Evolutionary conservation across 2,113 vertebrate species (phyloP), one percentile per base, ranked within the genome.

Genomic region (Anarrhichthys ocellatus): DNA sequence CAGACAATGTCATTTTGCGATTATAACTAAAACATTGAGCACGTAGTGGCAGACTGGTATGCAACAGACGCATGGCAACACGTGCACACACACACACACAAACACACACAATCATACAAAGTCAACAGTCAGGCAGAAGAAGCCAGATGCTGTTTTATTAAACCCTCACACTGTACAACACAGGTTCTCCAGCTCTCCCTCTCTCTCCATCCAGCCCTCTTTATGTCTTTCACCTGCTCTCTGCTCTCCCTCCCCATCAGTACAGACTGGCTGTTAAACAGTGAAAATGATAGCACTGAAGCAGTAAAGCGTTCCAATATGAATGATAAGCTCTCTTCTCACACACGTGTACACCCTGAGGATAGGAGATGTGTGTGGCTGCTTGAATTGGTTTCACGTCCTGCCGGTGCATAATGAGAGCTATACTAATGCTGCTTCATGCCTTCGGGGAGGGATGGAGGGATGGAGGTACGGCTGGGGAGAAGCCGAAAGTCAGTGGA

Each of bases 341-440:
- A 63, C 70, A 69, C 72, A 58, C 22, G 34, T 18, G 32, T 13
- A 3, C 78, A 36, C 69, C 84, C 76, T 6, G 44, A 29, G 76
- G 87, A 83, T 6, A 74, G 66, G 6, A 71, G 73, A 78, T 64
- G 72, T 89, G 84, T 59, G 70, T 56, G 32, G 14, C 72, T 2
- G 67, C 73, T 78, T 92, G 77, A 69, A 71, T 81, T 68, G 73
- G 81, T 78, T 87, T 80, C 34, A 80, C 83, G 82, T 88, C 81
- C 82, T 82, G 80, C 69, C 63, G 82, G 73, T 71, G 76, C 74
- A 84, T 90, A 87, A 90, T 88, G 81, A 86, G 34, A 74, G 75
- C 76, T 34, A 1, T 22, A 4, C 68, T 85, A 75, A 80, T 65
- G 69, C 70, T 29, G 59, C 74, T 68, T 27, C 32, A 40, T 72